Percentiles rank a stretch among this genome's conserved stretches.
These are phyloP conservation scores for Calameuta pallipes DNA, from an alignment of 2,888 invertebrate genomes.

Conservation along the genomic window DNA sequence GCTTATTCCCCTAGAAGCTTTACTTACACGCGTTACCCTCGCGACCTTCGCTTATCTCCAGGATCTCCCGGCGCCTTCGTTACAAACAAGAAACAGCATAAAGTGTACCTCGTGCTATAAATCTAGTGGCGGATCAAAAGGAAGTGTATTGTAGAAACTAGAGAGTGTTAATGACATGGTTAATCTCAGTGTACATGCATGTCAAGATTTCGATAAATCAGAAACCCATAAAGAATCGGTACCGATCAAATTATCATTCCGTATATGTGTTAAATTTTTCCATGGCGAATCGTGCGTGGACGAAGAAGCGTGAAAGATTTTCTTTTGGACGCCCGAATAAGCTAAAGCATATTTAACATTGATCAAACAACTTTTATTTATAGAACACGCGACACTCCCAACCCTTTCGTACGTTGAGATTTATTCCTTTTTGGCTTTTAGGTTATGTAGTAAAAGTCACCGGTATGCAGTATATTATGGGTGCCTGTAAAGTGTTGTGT, in stretches of 20 bases:
- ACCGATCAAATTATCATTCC: not conserved
- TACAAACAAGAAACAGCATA: not conserved
- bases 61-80: not conserved
- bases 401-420: not conserved
- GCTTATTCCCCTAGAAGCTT: not conserved
- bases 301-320: not conserved
- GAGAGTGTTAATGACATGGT: not conserved
- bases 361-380: constrained; percentile 39
- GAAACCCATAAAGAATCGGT: not conserved
- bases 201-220: not conserved
- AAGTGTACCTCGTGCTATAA: not conserved
- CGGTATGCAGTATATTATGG: not conserved
- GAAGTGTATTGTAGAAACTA: not conserved
- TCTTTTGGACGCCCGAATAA: not conserved
- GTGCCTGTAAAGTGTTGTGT: not conserved
- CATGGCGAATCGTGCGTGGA: not conserved
- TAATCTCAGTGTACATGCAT: not conserved
- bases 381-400: constrained; percentile 7
- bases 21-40: not conserved
- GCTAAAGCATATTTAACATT: constrained; percentile 20
- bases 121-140: not conserved
- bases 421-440: not conserved
- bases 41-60: not conserved
- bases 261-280: not conserved
- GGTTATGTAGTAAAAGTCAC: not conserved